Conservation (phyloP, 2,113 vertebrate genomes). For the Syngnathoides biaculeatus region DNA sequence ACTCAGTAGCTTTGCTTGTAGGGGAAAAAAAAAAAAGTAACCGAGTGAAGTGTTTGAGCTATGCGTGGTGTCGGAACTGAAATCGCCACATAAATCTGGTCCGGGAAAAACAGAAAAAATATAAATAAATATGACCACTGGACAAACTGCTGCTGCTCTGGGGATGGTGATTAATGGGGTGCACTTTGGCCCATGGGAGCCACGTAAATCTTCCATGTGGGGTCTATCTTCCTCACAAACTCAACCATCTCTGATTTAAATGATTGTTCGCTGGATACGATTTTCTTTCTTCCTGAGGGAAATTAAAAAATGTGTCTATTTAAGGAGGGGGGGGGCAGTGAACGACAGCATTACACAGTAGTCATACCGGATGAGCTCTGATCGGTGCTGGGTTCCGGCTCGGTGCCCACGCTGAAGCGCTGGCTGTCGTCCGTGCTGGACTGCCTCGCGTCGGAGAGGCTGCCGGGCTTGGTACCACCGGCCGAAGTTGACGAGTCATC, state of each 20-base stretch:
- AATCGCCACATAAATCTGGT: slow-evolving; percentile 38
- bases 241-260: neutral
- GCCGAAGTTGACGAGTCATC: slow-evolving; percentile 56
- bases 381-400: slow-evolving; percentile 77
- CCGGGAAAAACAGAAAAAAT: slow-evolving; percentile 35
- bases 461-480: slow-evolving; percentile 51
- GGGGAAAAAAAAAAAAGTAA: slow-evolving; percentile 3
- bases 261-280: neutral
- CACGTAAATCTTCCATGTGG: slow-evolving; percentile 18
- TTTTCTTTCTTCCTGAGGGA: too few relatives aligned
- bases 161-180: slow-evolving; percentile 27
- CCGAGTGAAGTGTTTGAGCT: slow-evolving; percentile 31
- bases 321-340: neutral
- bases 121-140: slow-evolving; percentile 2
- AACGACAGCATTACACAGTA: neutral
- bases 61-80: slow-evolving; percentile 15
- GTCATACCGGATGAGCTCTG: slow-evolving; percentile 84
- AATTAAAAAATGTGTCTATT: too few relatives aligned
- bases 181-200: slow-evolving; percentile 17
- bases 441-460: slow-evolving; percentile 38
- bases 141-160: slow-evolving; percentile 24
- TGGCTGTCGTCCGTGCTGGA: slow-evolving; percentile 69
- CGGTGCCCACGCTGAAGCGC: slow-evolving; percentile 60
- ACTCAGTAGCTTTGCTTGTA: slow-evolving; percentile 1
- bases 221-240: neutral